These are phyloP conservation scores for Ciona savignyi DNA, from an alignment of 23 tunicate genomes.

Conservation along the genomic window DNA sequence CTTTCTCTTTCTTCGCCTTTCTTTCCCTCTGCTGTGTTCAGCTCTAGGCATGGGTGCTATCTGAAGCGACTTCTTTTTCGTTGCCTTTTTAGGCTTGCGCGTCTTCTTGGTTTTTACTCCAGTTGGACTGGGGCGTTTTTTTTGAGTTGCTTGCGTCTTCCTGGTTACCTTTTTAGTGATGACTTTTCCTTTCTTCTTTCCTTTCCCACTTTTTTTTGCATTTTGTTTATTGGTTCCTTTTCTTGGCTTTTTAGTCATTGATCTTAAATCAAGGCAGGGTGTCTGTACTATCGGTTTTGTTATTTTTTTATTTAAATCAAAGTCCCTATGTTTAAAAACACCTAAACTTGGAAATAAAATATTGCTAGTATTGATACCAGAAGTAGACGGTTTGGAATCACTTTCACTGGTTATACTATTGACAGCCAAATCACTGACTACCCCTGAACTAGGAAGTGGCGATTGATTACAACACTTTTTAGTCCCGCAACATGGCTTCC, in stretches of 20 bases:
- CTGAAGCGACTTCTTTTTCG: neutral
- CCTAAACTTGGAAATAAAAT: neutral
- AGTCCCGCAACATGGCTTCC: constrained; percentile 6
- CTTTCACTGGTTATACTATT: no score
- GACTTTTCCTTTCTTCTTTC: neutral
- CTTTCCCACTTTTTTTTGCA: neutral
- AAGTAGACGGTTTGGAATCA: no score
- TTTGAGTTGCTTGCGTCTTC: neutral
- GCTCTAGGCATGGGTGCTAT: constrained; percentile 25
- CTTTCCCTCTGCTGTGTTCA: neutral
- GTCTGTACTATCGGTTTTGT: neutral
- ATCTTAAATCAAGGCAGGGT: neutral
- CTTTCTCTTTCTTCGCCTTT: neutral
- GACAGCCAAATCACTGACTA: no score
- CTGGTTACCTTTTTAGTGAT: neutral
- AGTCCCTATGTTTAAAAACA: neutral
- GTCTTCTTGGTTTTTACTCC: neutral
- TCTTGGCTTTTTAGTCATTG: neutral
- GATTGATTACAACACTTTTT: neutral
- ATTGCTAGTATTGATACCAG: neutral
- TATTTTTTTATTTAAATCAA: no score
- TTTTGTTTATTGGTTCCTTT: neutral
- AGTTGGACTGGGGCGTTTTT: neutral
- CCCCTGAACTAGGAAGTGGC: constrained; percentile 24
- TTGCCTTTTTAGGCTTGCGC: neutral